Percentiles rank a stretch among this genome's conserved stretches.
Evolutionary conservation across 1,140 invertebrate genomes (phyloP).

Genomic region (Trichogramma pretiosum): DNA sequence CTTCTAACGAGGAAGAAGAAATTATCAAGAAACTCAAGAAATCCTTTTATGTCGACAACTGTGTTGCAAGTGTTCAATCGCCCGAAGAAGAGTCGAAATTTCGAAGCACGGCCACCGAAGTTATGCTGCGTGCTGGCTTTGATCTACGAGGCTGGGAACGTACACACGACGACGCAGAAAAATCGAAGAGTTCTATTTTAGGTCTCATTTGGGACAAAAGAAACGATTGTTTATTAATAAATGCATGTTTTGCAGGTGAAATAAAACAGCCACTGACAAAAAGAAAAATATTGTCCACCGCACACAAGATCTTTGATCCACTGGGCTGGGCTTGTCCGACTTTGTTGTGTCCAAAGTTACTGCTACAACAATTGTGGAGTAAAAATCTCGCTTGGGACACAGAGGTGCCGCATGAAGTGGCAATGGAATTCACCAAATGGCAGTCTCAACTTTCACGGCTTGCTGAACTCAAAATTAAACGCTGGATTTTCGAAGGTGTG

Average conservation of each 20-base stretch:
- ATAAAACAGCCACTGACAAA: slow-evolving; percentile 7
- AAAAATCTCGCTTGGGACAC: slow-evolving; percentile 20
- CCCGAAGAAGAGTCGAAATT: slow-evolving; percentile 1
- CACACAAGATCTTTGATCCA: slow-evolving; percentile 25
- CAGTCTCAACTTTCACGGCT: not conserved
- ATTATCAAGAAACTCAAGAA: not conserved
- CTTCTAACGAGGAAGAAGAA: slow-evolving; percentile 19
- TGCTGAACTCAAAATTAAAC: slow-evolving; percentile 1
- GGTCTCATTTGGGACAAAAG: slow-evolving; percentile 12
- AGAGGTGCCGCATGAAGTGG: slow-evolving; percentile 2
- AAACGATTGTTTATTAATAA: slow-evolving; percentile 1
- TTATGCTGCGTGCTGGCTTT: slow-evolving; percentile 7
- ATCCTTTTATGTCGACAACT: slow-evolving; percentile 15
- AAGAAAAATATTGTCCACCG: slow-evolving; percentile 19
- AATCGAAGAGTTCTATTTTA: slow-evolving; percentile 1
- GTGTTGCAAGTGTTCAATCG: slow-evolving; percentile 5
- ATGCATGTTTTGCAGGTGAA: not conserved
- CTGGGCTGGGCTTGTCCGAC: slow-evolving; percentile 22
- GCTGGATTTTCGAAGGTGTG: not conserved
- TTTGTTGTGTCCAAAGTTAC: slow-evolving; percentile 17
- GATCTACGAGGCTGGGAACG: slow-evolving; percentile 13
- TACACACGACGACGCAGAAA: not conserved
- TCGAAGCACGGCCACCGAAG: not conserved
- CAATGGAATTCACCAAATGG: slow-evolving; percentile 6
- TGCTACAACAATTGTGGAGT: slow-evolving; percentile 19